A percentile compares a stretch with the other conserved stretches of the same genome.
These are phyloP conservation scores for Trochalopteron elliotii DNA, from an alignment of 2,113 vertebrate species.

Conservation along the genomic window DNA sequence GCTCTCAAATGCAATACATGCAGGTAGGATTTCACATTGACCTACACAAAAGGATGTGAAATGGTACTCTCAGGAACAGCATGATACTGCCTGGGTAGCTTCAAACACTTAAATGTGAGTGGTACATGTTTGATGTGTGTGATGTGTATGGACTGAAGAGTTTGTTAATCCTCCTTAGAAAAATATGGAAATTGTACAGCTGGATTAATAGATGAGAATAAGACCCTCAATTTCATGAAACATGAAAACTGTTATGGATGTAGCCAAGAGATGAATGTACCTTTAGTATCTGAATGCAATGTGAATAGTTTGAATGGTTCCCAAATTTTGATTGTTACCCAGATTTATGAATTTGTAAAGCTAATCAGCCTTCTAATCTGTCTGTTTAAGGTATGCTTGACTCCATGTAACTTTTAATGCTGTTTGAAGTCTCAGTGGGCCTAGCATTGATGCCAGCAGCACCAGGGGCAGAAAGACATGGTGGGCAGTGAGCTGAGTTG, in stretches of 20 bases:
- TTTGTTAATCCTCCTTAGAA: not conserved
- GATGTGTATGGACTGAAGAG: not conserved
- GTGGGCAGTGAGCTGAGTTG: not conserved
- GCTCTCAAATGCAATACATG: accelerated
- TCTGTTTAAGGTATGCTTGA: not conserved
- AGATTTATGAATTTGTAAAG: not conserved
- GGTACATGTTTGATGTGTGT: not conserved
- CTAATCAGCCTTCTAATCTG: not conserved
- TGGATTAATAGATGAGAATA: not conserved
- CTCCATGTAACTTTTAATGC: not conserved
- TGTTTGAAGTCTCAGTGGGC: not conserved
- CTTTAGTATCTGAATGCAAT: accelerated
- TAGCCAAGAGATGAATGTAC: not conserved
- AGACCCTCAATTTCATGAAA: not conserved
- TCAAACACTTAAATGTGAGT: accelerated
- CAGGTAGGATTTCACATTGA: not conserved
- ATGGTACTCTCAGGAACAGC: not conserved
- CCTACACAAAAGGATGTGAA: not conserved
- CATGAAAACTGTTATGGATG: not conserved
- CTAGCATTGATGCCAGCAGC: accelerated
- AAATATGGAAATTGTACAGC: accelerated
- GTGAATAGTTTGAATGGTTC: not conserved
- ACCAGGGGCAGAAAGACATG: not conserved
- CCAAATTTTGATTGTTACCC: not conserved
- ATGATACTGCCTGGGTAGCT: not conserved